Evolutionary conservation across 2,113 vertebrate species (phyloP), one percentile per base, ranked within the genome.

Genomic region (Henicopernis longicauda): DNA sequence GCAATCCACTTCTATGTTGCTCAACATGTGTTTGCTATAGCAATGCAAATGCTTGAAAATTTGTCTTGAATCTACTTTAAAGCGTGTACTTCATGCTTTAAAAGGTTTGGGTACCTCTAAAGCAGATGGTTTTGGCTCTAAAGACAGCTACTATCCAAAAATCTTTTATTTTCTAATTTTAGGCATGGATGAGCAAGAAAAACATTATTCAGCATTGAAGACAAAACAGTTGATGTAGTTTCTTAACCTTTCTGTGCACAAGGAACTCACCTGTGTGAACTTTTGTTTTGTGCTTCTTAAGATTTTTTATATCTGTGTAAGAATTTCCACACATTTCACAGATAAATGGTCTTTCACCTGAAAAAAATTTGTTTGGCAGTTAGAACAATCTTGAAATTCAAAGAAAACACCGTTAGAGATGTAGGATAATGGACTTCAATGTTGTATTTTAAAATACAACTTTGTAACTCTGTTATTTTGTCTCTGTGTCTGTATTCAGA

Each of bases 281-380:
- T 95, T 99, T 99, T 3, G 98, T 98, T 98, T 99, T 99, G 97
- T 99, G 99, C 96, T 99, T 99, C 98, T 99, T 99, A 96, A 99
- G 98, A 80, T 99, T 99, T 98, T 99, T 99, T 95, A 99, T 98
- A 82, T 99, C 99, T 78, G 99, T 99, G 52, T 99, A 99, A 26
- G 99, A 98, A 98, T 99, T 99, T 89, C 99, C 99, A 98, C 99
- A 99, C 94, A 99, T 97, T 97, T 99, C 98, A 79, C 99, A 99
- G 97, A 99, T 99, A 97, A 99, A 99, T 20, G 99, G 99, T 97
- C 99, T 99, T 93, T 99, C 99, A 94, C 99, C 99, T 99, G 96
- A 73, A 98, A 97, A 82, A 97, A 95, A 73, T 19, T 62, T 8
- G n/a, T 91, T 85, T 61, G 71, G 27, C 42, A 69, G 26, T 84